These are phyloP conservation scores for Megaceryle torquata DNA, from an alignment of 2,113 vertebrate genomes.

Conservation along the genomic window DNA sequence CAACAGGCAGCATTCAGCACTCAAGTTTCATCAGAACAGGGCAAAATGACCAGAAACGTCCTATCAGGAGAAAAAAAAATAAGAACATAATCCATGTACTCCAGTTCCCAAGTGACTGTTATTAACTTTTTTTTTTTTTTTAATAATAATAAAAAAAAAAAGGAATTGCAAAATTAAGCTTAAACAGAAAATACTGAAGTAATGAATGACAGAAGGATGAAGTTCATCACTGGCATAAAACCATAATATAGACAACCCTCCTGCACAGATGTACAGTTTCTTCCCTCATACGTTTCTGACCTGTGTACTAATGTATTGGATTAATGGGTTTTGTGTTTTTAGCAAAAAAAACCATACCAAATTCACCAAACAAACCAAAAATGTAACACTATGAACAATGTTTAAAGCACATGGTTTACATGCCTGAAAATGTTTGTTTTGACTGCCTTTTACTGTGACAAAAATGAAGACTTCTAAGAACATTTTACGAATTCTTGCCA, in stretches of 20 bases:
- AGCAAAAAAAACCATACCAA: neutral
- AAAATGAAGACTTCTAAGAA: slow-evolving; percentile 60
- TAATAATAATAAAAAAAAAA: neutral
- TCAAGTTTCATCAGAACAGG: neutral
- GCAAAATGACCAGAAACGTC: neutral
- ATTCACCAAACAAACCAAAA: neutral
- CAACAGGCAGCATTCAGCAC: neutral
- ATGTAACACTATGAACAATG: neutral
- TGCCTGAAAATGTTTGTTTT: slow-evolving; percentile 42
- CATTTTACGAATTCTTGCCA: neutral
- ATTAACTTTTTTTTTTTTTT: neutral
- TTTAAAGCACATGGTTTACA: neutral
- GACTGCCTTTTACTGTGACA: slow-evolving; percentile 3
- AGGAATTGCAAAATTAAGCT: neutral
- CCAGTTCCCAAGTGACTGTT: neutral
- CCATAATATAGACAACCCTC: neutral
- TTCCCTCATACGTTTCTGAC: neutral
- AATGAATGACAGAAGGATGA: neutral
- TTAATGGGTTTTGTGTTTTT: neutral
- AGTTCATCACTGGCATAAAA: neutral
- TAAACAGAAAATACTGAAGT: neutral
- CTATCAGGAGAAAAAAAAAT: neutral
- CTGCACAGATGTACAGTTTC: neutral
- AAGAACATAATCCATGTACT: neutral
- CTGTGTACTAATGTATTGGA: neutral